Evolutionary conservation across 2,888 invertebrate genomes (phyloP).

Genomic region (Drosophila recens): DNA sequence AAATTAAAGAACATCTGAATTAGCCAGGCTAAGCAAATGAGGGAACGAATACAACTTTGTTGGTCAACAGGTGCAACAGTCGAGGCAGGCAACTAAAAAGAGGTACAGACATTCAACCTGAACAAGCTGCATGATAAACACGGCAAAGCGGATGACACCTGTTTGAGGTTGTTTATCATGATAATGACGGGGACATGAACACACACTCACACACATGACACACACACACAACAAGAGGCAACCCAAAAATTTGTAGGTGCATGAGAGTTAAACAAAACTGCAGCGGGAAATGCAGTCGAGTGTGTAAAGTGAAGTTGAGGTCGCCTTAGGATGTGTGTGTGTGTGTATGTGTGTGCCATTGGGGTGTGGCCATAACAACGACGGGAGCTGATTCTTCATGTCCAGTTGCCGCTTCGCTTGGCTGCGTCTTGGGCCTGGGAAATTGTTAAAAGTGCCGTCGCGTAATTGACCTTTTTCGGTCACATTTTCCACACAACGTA

Average conservation of each 20-base stretch:
- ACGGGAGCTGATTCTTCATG: slow-evolving; percentile 18
- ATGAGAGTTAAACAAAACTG: slow-evolving; percentile 56
- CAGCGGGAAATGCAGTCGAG: slow-evolving; percentile 67
- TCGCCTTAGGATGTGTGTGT: slow-evolving; percentile 55
- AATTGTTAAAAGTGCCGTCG: slow-evolving; percentile 54
- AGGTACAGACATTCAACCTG: slow-evolving; percentile 11
- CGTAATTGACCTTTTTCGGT: slow-evolving; percentile 75
- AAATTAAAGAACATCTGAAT: slow-evolving; percentile 2
- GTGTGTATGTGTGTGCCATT: not conserved
- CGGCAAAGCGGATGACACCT: slow-evolving; percentile 77
- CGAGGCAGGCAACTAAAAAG: slow-evolving; percentile 26
- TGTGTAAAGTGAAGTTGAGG: slow-evolving; percentile 70
- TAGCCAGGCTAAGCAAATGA: slow-evolving; percentile 6
- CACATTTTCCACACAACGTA: slow-evolving; percentile 29
- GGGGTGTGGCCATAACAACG: slow-evolving; percentile 36
- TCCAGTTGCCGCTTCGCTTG: slow-evolving; percentile 44
- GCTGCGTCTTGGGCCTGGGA: slow-evolving; percentile 60
- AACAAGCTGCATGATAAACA: slow-evolving; percentile 25
- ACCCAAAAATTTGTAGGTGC: slow-evolving; percentile 50
- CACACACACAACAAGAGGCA: slow-evolving; percentile 14
- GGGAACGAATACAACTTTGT: slow-evolving; percentile 1
- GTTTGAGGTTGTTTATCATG: slow-evolving; percentile 68
- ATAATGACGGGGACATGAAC: slow-evolving; percentile 65
- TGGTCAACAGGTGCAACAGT: slow-evolving; percentile 17
- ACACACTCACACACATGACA: slow-evolving; percentile 15